Evolutionary conservation across 2,888 invertebrate genomes (phyloP).

Genomic region (Patella caerulea): DNA sequence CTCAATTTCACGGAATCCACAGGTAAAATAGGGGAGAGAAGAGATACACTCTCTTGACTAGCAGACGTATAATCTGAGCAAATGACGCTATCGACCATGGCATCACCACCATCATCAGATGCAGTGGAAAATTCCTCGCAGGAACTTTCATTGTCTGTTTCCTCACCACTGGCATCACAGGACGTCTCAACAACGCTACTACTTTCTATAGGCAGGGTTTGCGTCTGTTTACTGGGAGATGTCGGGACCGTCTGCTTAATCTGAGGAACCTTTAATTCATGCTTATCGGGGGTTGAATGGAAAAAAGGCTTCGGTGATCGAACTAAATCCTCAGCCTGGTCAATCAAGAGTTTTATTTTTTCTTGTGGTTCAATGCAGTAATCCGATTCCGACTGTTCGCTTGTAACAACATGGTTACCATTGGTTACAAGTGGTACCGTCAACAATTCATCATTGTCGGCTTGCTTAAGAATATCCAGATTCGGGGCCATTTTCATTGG

Average conservation of each 20-base stretch:
- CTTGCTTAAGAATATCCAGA: constrained; percentile 10
- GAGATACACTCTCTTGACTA: constrained; percentile 29
- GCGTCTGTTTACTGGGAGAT: constrained; percentile 36
- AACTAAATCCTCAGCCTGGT: constrained; percentile 59
- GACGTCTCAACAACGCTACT: constrained; percentile 50
- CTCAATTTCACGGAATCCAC: background rate
- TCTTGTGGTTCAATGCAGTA: constrained; percentile 32
- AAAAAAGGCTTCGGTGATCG: constrained; percentile 31
- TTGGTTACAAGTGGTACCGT: background rate
- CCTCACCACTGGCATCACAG: constrained; percentile 60
- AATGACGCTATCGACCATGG: constrained; percentile 58
- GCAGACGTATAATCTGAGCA: constrained; percentile 53
- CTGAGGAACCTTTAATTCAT: background rate
- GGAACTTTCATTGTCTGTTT: constrained; percentile 55
- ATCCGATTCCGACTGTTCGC: constrained; percentile 36
- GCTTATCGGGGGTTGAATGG: constrained; percentile 29
- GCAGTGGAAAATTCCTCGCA: constrained; percentile 57
- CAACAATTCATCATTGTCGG: constrained; percentile 6
- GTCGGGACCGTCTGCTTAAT: constrained; percentile 17
- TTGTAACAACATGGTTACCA: background rate
- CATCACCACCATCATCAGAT: constrained; percentile 57
- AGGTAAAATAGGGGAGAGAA: constrained; percentile 15
- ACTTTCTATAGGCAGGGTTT: constrained; percentile 33
- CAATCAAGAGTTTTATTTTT: constrained; percentile 56
- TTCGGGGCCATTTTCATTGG: constrained; percentile 11